phyloP scores from a whole-genome alignment of 2,888 invertebrate genomes.

The Pachymerium ferrugineum region DNA sequence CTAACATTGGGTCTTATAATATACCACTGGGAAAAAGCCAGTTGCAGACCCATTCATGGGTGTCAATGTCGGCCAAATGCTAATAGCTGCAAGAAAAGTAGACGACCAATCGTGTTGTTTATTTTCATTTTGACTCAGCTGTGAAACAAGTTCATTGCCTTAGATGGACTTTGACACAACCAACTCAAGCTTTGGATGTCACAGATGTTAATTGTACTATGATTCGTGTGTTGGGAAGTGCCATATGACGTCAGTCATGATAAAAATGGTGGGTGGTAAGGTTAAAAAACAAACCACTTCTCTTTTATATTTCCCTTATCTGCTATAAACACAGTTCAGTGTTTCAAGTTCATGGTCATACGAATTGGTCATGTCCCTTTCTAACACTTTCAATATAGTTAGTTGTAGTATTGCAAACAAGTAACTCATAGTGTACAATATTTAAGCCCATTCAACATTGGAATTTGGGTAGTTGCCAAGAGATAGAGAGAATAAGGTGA shows the following conservation, averaged over 20 bases:
- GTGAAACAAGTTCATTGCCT: constrained; percentile 23
- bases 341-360: background rate
- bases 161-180: background rate
- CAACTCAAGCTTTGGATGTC: constrained; percentile 2
- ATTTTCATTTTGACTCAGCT: constrained; percentile 19
- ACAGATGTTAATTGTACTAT: background rate
- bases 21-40: constrained; percentile 25
- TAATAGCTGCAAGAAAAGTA: too few relatives aligned
- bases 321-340: background rate
- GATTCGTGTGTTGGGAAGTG: too few relatives aligned
- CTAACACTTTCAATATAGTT: too few relatives aligned
- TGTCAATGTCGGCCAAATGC: too few relatives aligned
- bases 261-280: background rate
- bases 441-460: constrained; percentile 24
- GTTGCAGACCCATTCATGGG: background rate
- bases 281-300: background rate
- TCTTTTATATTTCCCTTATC: constrained; percentile 19
- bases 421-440: too few relatives aligned
- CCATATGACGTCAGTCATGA: background rate
- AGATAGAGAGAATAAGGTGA: constrained; percentile 1
- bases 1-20: background rate
- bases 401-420: too few relatives aligned
- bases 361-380: too few relatives aligned
- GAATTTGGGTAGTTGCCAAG: constrained; percentile 19
- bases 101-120: too few relatives aligned